Conservation (phyloP, 53 echinoderm and acorn worm genomes). For the Luidia sarsii region DNA sequence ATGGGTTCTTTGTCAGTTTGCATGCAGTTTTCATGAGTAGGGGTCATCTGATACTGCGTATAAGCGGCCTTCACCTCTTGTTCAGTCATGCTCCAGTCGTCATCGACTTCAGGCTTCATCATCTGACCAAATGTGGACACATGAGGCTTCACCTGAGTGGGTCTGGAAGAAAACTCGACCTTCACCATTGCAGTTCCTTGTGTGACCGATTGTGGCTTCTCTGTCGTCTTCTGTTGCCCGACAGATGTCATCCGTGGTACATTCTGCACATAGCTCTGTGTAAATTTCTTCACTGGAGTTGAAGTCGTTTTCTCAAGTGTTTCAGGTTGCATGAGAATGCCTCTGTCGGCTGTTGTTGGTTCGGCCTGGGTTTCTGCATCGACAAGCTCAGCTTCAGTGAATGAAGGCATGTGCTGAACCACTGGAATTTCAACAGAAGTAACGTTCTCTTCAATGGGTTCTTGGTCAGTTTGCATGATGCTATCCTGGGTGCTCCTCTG, state of each 20-base stretch:
- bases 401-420: not conserved
- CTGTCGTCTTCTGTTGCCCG: not conserved
- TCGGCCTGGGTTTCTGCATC: not conserved
- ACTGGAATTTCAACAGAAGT: not conserved
- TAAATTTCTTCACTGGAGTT: constrained; percentile 17
- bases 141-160: not conserved
- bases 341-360: constrained; percentile 8
- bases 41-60: constrained; percentile 15
- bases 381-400: not conserved
- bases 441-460: not conserved
- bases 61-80: constrained; percentile 16
- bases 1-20: constrained; percentile 1
- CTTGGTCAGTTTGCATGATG: constrained; percentile 26
- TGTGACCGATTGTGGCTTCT: constrained; percentile 1
- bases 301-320: constrained; percentile 7
- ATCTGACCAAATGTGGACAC: constrained; percentile 9
- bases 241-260: constrained; percentile 26
- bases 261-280: constrained; percentile 20
- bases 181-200: constrained; percentile 9
- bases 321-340: constrained; percentile 12
- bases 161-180: constrained; percentile 13
- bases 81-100: constrained; percentile 36
- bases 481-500: constrained; percentile 1
- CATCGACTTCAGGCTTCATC: constrained; percentile 11
- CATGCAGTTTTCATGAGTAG: constrained; percentile 6